A percentile compares a stretch with the other conserved stretches of the same genome.
phyloP scores from a whole-genome alignment of 2,888 invertebrate genomes.

The Galerucella nymphaeae region DNA sequence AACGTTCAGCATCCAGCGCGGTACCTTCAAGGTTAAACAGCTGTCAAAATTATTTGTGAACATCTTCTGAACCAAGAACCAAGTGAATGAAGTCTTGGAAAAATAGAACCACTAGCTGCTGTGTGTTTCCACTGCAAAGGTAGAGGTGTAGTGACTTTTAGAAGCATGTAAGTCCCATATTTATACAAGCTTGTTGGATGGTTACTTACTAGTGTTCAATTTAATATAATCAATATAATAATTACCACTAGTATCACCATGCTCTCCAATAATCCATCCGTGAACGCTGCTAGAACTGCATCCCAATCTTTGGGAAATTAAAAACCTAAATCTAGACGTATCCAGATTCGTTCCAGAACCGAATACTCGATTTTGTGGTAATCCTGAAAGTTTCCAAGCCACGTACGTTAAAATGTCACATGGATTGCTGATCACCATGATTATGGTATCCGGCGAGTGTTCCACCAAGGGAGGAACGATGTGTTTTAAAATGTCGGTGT shows the following conservation, averaged over 20 bases:
- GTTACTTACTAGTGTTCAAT: too few relatives aligned
- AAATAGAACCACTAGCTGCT: too few relatives aligned
- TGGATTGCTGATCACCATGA: conserved; percentile 91
- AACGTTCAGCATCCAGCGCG: too few relatives aligned
- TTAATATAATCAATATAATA: not conserved
- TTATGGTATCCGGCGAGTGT: conserved; percentile 86
- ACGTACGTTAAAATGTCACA: conserved; percentile 94
- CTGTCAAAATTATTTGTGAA: too few relatives aligned
- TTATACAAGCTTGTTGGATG: too few relatives aligned
- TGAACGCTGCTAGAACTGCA: conserved; percentile 88
- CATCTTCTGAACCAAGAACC: too few relatives aligned
- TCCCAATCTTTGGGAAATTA: conserved; percentile 83
- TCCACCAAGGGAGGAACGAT: conserved; percentile 86
- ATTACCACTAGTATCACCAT: conserved; percentile 76
- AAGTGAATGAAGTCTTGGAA: too few relatives aligned
- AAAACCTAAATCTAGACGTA: conserved; percentile 89
- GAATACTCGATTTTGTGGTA: conserved; percentile 86
- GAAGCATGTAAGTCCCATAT: too few relatives aligned
- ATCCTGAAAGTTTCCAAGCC: conserved; percentile 93
- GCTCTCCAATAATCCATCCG: conserved; percentile 95
- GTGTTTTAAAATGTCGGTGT: conserved; percentile 87
- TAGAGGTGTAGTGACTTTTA: too few relatives aligned
- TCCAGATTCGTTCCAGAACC: conserved; percentile 95
- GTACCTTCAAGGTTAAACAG: too few relatives aligned
- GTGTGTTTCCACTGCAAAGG: too few relatives aligned